Base-by-base conservation (phyloP, 2,113 vertebrate species). In the Xiphophorus hellerii region DNA sequence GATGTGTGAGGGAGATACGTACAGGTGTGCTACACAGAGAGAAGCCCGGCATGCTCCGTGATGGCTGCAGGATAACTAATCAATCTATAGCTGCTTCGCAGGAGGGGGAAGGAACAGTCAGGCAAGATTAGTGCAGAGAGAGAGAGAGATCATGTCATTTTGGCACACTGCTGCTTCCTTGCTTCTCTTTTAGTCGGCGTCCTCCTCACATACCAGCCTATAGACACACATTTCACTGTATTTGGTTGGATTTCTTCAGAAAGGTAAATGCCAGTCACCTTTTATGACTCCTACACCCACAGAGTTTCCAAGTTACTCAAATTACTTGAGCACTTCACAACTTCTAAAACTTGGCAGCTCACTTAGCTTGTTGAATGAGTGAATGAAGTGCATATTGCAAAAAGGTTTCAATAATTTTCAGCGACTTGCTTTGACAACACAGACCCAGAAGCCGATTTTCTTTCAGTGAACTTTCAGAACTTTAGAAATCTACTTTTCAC, bases 31-130 rank as follows among this genome's bases (percentile, higher is more conserved):
- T 77, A 79, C 80, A 77, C 10, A 5, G 30, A 62, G 78, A 67
- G 62, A 79, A 69, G 74, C 48, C 1, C 35, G 35, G 51, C 60
- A 77, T 12, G 31, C 77, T 69, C 29, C 3, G 79, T 35, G 86
- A 90, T 79, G 77, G 76, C 87, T 79, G 78, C 83, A 78, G 88
- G 89, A 89, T 78, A 90, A 84, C 87, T 90, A 90, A 92, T 93
- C 90, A 89, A 89, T 92, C 88, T 69, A 78, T 70, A 78, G 68
- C 87, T 91, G 85, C 78, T 88, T 80, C 14, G 11, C 54, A 77
- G 73, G 74, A 77, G 42, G 29, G 72, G 70, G 62, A 65, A 29
- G 31, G n/a, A 81, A 63, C 42, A 84, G 78, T 82, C 82, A 88
- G 84, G 68, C 77, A 39, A 75, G 83, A 84, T 88, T 86, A 88